These are phyloP conservation scores for Halcyon malimbica DNA, from an alignment of 2,113 vertebrate species.

Conservation along the genomic window DNA sequence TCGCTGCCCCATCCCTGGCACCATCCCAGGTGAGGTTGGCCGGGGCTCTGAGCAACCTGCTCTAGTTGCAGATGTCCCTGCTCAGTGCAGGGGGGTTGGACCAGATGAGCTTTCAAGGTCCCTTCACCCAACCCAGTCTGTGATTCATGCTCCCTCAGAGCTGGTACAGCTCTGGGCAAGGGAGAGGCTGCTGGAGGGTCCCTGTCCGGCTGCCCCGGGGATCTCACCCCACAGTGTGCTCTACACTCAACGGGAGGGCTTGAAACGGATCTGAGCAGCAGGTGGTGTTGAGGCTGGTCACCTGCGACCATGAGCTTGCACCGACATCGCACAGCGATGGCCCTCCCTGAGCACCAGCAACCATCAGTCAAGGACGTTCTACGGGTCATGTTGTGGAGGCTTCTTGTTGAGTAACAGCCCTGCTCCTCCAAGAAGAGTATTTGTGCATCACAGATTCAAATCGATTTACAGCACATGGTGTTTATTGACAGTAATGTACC, in stretches of 20 bases:
- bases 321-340: accelerated
- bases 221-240: accelerated
- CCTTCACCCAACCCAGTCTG: background rate
- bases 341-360: background rate
- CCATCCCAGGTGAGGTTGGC: background rate
- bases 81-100: background rate
- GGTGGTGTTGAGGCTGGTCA: accelerated
- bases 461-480: background rate
- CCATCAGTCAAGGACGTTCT: background rate
- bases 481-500: background rate
- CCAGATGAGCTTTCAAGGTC: background rate
- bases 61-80: background rate
- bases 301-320: background rate
- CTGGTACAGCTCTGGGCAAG: background rate
- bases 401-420: background rate
- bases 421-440: background rate
- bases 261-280: accelerated
- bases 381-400: background rate
- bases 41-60: background rate
- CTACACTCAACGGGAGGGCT: accelerated
- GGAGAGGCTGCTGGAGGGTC: accelerated
- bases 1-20: background rate
- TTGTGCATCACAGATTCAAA: background rate
- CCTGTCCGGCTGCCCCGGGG: background rate
- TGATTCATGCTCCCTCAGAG: background rate